Percentiles rank a stretch among this genome's conserved stretches.
Evolutionary conservation across 2,113 vertebrate genomes (phyloP).

Genomic region (Probosciger aterrimus): DNA sequence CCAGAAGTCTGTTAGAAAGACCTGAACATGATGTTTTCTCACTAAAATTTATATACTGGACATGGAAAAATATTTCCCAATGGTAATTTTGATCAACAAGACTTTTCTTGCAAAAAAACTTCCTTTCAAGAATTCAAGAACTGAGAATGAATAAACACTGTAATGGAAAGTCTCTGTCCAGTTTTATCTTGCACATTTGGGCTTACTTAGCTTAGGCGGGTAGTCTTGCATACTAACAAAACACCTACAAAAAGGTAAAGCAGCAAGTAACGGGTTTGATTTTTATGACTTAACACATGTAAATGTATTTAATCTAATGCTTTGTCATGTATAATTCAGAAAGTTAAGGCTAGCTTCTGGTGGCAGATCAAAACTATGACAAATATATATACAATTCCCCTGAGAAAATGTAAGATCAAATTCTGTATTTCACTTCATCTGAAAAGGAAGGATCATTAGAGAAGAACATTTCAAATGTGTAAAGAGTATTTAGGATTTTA

Average conservation of each 20-base stretch:
- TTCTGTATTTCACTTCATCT: constrained; percentile 1
- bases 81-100: not conserved
- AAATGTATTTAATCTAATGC: constrained; percentile 40
- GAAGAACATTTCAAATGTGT: not conserved
- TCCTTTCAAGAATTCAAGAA: not conserved
- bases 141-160: not conserved
- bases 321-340: constrained; percentile 54
- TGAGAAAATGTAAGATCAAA: constrained; percentile 4
- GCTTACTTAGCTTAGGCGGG: not conserved
- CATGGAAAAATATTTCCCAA: not conserved
- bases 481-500: constrained; percentile 2
- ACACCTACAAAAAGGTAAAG: not conserved
- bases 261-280: not conserved
- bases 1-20: not conserved
- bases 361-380: constrained; percentile 48
- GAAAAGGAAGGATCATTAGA: not conserved
- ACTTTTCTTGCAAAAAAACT: not conserved
- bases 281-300: constrained; percentile 25
- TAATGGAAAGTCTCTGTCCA: not conserved
- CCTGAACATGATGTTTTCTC: not conserved
- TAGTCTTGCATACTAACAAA: not conserved
- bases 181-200: not conserved
- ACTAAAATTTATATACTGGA: not conserved
- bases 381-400: constrained; percentile 39
- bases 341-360: constrained; percentile 36